A percentile compares a stretch with the other conserved stretches of the same genome.
Evolutionary conservation across 2,113 vertebrate species (phyloP).

Genomic region (Etheostoma spectabile): DNA sequence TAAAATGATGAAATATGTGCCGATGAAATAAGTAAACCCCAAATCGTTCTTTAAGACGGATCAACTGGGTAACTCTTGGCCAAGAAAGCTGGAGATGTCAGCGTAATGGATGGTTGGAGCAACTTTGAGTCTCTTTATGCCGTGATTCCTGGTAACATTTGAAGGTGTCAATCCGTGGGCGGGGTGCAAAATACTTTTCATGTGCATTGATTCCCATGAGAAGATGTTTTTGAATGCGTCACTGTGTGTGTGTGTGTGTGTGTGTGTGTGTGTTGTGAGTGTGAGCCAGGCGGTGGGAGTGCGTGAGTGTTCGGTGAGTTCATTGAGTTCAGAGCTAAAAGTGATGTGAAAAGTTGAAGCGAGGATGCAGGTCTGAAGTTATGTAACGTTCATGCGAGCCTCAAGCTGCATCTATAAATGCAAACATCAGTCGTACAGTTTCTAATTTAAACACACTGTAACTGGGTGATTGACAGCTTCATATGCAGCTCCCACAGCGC

Average conservation of each 20-base stretch:
- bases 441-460: not conserved
- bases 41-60: not conserved
- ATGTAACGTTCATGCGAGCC: constrained; percentile 24
- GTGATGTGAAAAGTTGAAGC: constrained; percentile 46
- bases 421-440: not conserved
- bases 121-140: not conserved
- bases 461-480: not conserved
- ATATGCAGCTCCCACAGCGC: no score
- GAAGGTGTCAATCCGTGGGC: constrained; percentile 7
- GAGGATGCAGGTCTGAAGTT: constrained; percentile 29
- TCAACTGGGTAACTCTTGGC: not conserved
- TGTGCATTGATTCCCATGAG: not conserved
- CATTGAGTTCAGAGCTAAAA: constrained; percentile 45
- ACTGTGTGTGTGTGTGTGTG: not conserved
- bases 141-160: not conserved
- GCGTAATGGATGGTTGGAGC: not conserved
- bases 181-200: not conserved
- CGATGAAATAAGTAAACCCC: not conserved
- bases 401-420: not conserved
- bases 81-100: not conserved
- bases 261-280: constrained; percentile 7
- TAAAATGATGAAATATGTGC: no score
- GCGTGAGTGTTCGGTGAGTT: constrained; percentile 14
- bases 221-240: constrained; percentile 10
- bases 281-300: constrained; percentile 12